Evolutionary conservation across 2,888 invertebrate species (phyloP).

Genomic region (Leucophenga maculata): DNA sequence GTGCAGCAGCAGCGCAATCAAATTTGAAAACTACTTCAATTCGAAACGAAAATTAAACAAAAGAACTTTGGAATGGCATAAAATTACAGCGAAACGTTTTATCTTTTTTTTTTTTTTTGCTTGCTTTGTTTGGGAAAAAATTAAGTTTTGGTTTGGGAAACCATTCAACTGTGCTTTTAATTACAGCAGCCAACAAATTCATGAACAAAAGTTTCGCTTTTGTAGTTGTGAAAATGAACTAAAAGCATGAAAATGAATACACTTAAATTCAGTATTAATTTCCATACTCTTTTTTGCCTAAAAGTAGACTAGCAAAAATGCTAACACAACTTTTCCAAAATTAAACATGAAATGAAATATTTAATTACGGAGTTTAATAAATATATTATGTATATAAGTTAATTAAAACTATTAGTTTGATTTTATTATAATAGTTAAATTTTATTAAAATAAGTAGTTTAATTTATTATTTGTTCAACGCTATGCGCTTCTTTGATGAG

Average conservation of each 20-base stretch:
- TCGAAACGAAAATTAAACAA: neutral
- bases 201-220: too few relatives aligned
- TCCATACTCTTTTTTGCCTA: too few relatives aligned
- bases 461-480: too few relatives aligned
- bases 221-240: neutral
- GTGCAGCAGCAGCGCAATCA: neutral
- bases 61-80: neutral
- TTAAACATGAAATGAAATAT: neutral
- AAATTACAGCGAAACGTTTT: neutral
- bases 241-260: neutral
- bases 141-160: neutral
- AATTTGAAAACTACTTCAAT: constrained; percentile 6
- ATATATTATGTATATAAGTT: too few relatives aligned
- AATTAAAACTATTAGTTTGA: too few relatives aligned
- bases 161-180: constrained; percentile 16
- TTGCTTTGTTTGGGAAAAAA: neutral
- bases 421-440: too few relatives aligned
- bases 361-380: too few relatives aligned
- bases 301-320: neutral
- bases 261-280: too few relatives aligned
- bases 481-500: too few relatives aligned
- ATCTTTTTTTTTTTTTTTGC: too few relatives aligned
- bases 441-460: too few relatives aligned
- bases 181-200: neutral
- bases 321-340: neutral